Evolutionary conservation across 2,888 invertebrate genomes (phyloP), one percentile per base, ranked within the genome.

Genomic region (Cheilosia urbana): DNA sequence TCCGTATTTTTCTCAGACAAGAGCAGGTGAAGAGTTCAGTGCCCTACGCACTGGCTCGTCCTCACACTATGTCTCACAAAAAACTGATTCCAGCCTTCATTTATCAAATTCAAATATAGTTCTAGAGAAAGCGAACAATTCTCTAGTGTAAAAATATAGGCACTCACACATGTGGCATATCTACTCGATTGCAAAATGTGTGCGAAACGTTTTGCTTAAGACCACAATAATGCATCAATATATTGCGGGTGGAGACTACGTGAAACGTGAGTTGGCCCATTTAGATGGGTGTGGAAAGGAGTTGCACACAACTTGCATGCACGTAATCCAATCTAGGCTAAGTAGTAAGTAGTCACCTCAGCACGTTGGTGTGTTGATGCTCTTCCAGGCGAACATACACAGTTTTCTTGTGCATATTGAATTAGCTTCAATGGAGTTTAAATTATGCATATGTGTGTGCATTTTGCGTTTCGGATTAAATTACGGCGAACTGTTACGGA

Each of bases 271-370:
- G n/a, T 58, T 21, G 40, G 37, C 19, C 5, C 34, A 37, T 37
- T 42, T 42, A 13, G 17, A 1, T 49, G n/a, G 40, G 15, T 27
- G 4, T 11, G 45, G 15, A 7, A 45, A 62, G 24, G 17, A 62
- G 45, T 45, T 62, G 60, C 60, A 62, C 27, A 27, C 60, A 57
- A 68, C 55, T 45, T 57, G 19, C 68, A 57, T 57, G 19, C 68
- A 45, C 57, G 55, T 55, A 57, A 55, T 68, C 17, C 21, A 19
- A 68, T 45, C 55, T 19, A 45, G 30, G 34, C 19, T 55, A 45
- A 55, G 55, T 34, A 45, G 15, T 55, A 45, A 57, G 68, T 34
- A 57, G 55, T 68, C 68, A 45, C 55, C 68, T 68, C 55, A 30
- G 11, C 17, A 30, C 24, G 17, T 27, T 62, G 11, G 45, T 7